These are phyloP conservation scores for Taphrorychus bicolor DNA, from an alignment of 2,888 invertebrate species.

Conservation along the genomic window DNA sequence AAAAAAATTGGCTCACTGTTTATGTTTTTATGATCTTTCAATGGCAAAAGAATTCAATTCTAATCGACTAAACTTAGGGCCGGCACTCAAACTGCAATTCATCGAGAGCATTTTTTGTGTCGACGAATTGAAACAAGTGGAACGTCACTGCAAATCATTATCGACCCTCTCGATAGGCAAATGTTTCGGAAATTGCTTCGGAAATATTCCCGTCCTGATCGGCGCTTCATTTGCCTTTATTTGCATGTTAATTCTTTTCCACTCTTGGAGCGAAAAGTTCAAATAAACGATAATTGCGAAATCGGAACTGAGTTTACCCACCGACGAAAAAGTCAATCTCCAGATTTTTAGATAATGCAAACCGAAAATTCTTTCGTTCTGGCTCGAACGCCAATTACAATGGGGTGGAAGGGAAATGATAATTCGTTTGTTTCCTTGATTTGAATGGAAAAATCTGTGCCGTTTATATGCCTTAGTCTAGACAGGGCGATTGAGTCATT, in stretches of 20 bases:
- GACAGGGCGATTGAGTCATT: background rate
- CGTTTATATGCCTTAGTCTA: background rate
- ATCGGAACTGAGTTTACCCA: constrained; percentile 23
- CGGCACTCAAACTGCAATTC: too few species aligned
- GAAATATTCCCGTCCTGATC: constrained; percentile 54
- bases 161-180: constrained; percentile 50
- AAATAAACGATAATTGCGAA: constrained; percentile 39
- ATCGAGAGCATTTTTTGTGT: too few species aligned
- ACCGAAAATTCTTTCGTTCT: background rate
- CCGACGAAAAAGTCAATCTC: constrained; percentile 35
- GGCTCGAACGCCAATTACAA: background rate
- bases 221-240: constrained; percentile 55
- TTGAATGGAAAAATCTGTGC: background rate
- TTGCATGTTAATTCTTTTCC: constrained; percentile 54
- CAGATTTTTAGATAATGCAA: constrained; percentile 20
- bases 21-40: too few species aligned
- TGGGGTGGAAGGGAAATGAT: background rate
- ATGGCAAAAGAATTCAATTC: too few species aligned
- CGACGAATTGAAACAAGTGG: too few species aligned
- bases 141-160: constrained; percentile 44
- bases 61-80: too few species aligned
- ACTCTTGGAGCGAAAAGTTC: constrained; percentile 34
- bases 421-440: background rate
- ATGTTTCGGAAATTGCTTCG: constrained; percentile 57
- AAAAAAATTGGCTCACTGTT: too few species aligned